Evolutionary conservation across 2,888 invertebrate genomes (phyloP).

Genomic region (Brachylomia viminalis): DNA sequence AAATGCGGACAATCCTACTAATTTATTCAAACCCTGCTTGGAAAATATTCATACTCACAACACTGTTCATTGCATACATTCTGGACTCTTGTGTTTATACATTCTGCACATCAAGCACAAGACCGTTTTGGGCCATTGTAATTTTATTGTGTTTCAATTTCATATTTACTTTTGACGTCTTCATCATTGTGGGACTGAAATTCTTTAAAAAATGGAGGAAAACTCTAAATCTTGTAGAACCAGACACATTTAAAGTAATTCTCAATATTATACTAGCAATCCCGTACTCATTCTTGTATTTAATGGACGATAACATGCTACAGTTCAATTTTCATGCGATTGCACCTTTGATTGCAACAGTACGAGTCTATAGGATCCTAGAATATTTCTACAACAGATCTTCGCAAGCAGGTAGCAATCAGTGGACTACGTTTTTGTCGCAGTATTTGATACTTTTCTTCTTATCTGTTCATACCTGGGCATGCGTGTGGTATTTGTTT

Average conservation of each 20-base stretch:
- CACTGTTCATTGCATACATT: conserved; percentile 81
- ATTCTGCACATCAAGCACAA: conserved; percentile 74
- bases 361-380: conserved; percentile 84
- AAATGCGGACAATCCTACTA: conserved; percentile 79
- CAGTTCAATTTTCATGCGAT: conserved; percentile 79
- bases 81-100: conserved; percentile 85
- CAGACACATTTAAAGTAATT: conserved; percentile 78
- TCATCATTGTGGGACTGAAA: conserved; percentile 82
- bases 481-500: conserved; percentile 87
- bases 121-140: conserved; percentile 78
- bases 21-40: conserved; percentile 83
- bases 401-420: conserved; percentile 87
- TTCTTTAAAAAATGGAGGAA: conserved; percentile 86
- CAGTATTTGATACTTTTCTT: conserved; percentile 86
- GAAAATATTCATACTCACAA: conserved; percentile 81
- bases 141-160: conserved; percentile 79
- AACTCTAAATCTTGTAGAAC: conserved; percentile 86
- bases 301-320: conserved; percentile 67
- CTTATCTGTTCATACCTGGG: conserved; percentile 86
- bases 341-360: conserved; percentile 82
- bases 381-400: conserved; percentile 84
- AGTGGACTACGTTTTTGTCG: conserved; percentile 87
- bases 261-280: conserved; percentile 82
- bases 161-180: conserved; percentile 81
- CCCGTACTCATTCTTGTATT: conserved; percentile 83